Conservation (phyloP, 1,140 invertebrate species). For the Diabrotica undecimpunctata region DNA sequence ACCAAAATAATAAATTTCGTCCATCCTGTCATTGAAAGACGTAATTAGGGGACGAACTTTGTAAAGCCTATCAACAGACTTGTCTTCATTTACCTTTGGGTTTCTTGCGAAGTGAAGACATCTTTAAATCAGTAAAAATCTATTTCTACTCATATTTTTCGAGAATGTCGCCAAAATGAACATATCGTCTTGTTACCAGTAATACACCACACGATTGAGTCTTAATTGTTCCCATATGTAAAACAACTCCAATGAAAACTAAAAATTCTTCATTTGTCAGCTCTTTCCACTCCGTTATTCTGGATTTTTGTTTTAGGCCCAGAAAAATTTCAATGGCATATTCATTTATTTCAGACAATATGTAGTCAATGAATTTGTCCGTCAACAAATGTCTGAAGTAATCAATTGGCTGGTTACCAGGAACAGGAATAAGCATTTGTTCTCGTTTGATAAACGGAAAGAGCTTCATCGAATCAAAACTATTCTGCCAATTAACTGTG, state of each 20-base stretch:
- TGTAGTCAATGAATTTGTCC: slow-evolving; percentile 14
- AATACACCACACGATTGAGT: neutral
- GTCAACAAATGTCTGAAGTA: slow-evolving; percentile 2
- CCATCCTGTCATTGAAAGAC: slow-evolving; percentile 36
- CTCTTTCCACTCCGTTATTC: slow-evolving; percentile 7
- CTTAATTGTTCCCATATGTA: neutral
- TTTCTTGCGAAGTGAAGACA: neutral
- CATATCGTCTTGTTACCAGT: slow-evolving; percentile 27
- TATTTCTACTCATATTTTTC: no score
- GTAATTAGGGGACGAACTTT: slow-evolving; percentile 30
- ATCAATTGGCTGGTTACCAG: slow-evolving; percentile 8
- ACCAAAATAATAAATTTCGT: slow-evolving; percentile 27
- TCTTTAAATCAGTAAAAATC: slow-evolving; percentile 3
- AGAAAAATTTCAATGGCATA: slow-evolving; percentile 11
- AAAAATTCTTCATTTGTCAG: slow-evolving; percentile 9
- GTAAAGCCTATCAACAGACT: slow-evolving; percentile 15
- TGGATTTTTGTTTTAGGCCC: neutral
- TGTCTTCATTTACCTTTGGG: no score
- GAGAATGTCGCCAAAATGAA: slow-evolving; percentile 26
- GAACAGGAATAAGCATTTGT: slow-evolving; percentile 4
- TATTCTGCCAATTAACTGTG: no score
- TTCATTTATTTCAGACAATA: slow-evolving; percentile 19
- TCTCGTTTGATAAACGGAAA: slow-evolving; percentile 15
- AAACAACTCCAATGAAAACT: slow-evolving; percentile 9
- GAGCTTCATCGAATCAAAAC: slow-evolving; percentile 12